These are phyloP conservation scores for Samia ricini DNA, from an alignment of 1,140 invertebrate species.

Conservation along the genomic window DNA sequence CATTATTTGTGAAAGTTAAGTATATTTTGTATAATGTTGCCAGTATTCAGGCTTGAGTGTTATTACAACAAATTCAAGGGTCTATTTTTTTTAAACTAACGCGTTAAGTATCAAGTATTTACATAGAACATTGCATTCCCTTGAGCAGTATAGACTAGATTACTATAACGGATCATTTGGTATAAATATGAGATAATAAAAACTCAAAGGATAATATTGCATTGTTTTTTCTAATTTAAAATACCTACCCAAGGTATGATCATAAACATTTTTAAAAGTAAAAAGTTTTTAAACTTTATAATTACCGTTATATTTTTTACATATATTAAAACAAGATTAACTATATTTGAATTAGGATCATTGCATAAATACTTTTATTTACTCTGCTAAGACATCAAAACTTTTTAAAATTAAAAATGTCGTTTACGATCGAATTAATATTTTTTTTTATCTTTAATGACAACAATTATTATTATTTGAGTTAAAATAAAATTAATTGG, in stretches of 20 bases:
- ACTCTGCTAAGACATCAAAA: not conserved
- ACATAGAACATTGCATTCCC: slow-evolving; percentile 4
- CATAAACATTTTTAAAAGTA: not conserved
- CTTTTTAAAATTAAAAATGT: not conserved
- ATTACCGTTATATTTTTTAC: not conserved
- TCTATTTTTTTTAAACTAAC: not conserved
- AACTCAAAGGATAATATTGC: not conserved
- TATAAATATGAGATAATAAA: not conserved
- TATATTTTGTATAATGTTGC: not conserved
- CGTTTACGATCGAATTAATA: not conserved
- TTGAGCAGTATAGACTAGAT: slow-evolving; percentile 28
- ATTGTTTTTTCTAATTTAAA: not conserved
- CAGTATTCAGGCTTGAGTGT: not conserved
- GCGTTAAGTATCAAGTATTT: not conserved
- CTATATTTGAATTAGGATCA: too few relatives aligned
- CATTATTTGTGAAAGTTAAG: too few relatives aligned
- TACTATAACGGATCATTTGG: slow-evolving; percentile 18
- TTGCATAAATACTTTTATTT: too few relatives aligned
- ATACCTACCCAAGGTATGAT: not conserved
- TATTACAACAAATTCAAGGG: not conserved
- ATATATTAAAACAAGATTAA: too few relatives aligned
- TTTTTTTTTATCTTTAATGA: not conserved
- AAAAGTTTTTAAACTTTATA: not conserved
- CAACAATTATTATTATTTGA: not conserved
- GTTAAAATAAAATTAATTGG: not conserved